phyloP scores from a whole-genome alignment of 1,140 invertebrate genomes.

The Penaeus vannamei region DNA sequence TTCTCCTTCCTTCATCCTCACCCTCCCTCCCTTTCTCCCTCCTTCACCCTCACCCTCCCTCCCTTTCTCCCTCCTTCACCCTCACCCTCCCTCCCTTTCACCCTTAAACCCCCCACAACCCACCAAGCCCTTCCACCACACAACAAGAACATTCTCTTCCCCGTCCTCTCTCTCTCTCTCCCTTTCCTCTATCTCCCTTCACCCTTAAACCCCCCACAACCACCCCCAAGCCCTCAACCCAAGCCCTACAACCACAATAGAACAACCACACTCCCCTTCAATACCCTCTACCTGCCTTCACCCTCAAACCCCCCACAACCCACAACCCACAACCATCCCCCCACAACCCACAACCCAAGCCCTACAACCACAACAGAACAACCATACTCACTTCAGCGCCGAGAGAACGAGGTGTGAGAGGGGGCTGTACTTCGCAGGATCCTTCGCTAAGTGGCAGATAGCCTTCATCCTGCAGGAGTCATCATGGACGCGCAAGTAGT shows the following conservation, averaged over 20 bases:
- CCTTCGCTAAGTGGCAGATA: constrained; percentile 53
- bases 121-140: too few relatives aligned
- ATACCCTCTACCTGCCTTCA: not conserved
- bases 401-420: constrained; percentile 54
- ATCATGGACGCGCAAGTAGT: constrained; percentile 51
- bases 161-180: not conserved
- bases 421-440: constrained; percentile 36
- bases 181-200: not conserved
- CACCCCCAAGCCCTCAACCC: not conserved
- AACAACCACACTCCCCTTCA: not conserved
- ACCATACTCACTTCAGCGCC: constrained; percentile 52
- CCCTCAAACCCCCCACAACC: not conserved
- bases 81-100: not conserved
- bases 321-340: not conserved
- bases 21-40: not conserved
- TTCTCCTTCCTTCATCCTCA: not conserved
- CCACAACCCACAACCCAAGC: not conserved
- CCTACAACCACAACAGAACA: not conserved
- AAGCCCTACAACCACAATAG: not conserved
- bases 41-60: not conserved
- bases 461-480: constrained; percentile 48
- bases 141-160: too few relatives aligned
- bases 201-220: not conserved
- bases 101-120: not conserved
- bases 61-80: not conserved